These are phyloP conservation scores for Drosophila aff. DNA, from an alignment of 1,140 invertebrate species.

Conservation along the genomic window DNA sequence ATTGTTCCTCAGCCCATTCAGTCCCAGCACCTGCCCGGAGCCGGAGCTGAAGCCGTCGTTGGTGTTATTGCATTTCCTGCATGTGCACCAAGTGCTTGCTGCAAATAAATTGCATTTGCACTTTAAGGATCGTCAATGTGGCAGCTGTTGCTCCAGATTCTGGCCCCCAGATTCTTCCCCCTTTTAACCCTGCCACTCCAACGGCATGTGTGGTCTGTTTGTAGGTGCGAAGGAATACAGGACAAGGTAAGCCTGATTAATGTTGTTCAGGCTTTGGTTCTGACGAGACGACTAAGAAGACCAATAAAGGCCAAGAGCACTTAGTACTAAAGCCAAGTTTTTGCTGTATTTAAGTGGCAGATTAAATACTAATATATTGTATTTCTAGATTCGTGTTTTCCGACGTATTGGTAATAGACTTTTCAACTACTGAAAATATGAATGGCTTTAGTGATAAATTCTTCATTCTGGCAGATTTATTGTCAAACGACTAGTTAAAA, in stretches of 20 bases:
- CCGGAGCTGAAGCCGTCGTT: constrained; percentile 4
- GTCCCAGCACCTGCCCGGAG: not conserved
- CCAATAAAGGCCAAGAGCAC: constrained; percentile 15
- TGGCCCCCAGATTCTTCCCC: not conserved
- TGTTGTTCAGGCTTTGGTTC: constrained; percentile 23
- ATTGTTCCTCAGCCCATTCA: constrained; percentile 45
- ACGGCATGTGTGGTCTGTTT: constrained; percentile 17
- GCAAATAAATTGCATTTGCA: constrained; percentile 69
- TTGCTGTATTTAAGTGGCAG: not conserved
- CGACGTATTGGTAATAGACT: not conserved
- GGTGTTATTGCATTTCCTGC: constrained; percentile 8
- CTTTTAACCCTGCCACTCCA: constrained; percentile 5
- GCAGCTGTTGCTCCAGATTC: constrained; percentile 40
- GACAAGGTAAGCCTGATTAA: constrained; percentile 44
- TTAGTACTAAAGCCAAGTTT: constrained; percentile 8
- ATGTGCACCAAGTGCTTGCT: constrained; percentile 51
- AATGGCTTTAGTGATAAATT: not conserved
- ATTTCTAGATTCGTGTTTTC: not conserved
- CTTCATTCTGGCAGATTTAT: not conserved
- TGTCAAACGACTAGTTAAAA: not conserved
- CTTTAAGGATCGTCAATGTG: constrained; percentile 52
- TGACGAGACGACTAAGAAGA: constrained; percentile 6
- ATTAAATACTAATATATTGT: constrained; percentile 17
- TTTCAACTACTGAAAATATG: not conserved
- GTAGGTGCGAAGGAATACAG: constrained; percentile 20